These are phyloP conservation scores for Charanyca ferruginea DNA, from an alignment of 2,888 invertebrate genomes.

Conservation along the genomic window DNA sequence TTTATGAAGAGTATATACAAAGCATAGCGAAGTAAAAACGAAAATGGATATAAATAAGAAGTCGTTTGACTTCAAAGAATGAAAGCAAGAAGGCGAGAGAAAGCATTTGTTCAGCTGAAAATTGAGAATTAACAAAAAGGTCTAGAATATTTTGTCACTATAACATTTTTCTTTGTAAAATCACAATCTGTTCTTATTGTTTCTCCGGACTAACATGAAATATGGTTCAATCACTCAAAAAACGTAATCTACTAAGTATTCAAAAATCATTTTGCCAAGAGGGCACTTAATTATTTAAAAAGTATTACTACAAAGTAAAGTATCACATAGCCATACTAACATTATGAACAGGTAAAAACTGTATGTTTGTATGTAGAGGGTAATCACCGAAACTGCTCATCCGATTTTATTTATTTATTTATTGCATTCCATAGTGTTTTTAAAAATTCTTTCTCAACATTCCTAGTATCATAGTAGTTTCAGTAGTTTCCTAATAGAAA, in stretches of 20 bases:
- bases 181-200: constrained; percentile 15
- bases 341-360: too few species aligned
- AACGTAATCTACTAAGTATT: background rate
- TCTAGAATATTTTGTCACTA: constrained; percentile 11
- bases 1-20: constrained; percentile 35
- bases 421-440: too few species aligned
- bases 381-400: too few species aligned
- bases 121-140: background rate
- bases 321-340: too few species aligned
- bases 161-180: constrained; percentile 10
- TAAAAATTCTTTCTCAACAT: too few species aligned
- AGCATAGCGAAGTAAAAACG: constrained; percentile 8
- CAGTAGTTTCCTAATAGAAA: too few species aligned
- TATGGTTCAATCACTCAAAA: background rate
- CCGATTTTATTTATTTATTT: too few species aligned
- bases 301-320: too few species aligned
- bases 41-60: background rate
- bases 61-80: constrained; percentile 36
- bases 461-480: too few species aligned
- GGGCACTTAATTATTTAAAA: too few species aligned
- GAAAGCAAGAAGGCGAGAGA: background rate
- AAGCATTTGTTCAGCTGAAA: constrained; percentile 1
- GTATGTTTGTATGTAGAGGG: too few species aligned
- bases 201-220: background rate
- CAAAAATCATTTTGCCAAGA: too few species aligned